These are phyloP conservation scores for Actinemys pallida DNA, from an alignment of 2,113 vertebrate genomes.

Conservation along the genomic window DNA sequence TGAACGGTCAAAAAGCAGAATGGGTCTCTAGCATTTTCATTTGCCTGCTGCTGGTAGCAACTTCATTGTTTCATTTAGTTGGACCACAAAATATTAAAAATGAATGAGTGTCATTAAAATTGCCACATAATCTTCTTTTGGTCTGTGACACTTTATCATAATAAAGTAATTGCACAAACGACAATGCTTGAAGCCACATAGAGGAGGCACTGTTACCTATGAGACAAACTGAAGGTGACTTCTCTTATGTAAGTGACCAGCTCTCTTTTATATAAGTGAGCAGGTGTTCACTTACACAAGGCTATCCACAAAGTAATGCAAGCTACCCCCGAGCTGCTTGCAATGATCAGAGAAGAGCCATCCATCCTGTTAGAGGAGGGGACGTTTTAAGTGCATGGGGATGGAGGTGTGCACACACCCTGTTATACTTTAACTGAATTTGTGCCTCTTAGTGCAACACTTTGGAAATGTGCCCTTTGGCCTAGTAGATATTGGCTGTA, in stretches of 20 bases:
- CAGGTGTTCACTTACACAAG: not conserved
- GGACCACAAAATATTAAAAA: not conserved
- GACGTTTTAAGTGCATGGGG: not conserved
- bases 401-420: fast-evolving
- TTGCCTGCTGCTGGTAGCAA: not conserved
- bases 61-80: not conserved
- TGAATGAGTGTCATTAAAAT: not conserved
- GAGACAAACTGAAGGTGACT: not conserved
- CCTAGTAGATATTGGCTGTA: not conserved
- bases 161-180: not conserved
- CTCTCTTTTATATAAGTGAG: not conserved
- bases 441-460: not conserved
- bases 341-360: not conserved
- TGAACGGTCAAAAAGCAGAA: not conserved
- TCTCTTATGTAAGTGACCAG: not conserved
- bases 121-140: not conserved
- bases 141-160: not conserved
- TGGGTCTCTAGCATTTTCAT: constrained; percentile 1
- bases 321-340: not conserved
- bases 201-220: fast-evolving
- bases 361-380: fast-evolving
- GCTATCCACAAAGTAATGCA: not conserved
- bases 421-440: fast-evolving
- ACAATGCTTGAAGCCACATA: not conserved
- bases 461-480: not conserved